Conservation (phyloP, 2,888 invertebrate species). For the Tachystola acroxantha region DNA sequence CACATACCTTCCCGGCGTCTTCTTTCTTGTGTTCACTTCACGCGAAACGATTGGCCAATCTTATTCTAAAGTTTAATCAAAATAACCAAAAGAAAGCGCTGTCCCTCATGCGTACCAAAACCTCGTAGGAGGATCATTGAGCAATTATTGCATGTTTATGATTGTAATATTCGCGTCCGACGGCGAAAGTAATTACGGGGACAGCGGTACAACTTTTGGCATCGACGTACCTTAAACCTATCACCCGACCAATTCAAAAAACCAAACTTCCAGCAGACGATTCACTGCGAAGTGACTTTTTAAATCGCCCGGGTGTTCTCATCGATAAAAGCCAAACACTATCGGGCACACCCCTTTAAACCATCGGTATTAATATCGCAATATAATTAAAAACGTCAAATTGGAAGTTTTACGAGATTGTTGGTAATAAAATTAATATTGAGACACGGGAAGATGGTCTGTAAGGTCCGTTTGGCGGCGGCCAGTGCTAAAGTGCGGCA, state of each 20-base stretch:
- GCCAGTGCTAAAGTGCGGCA: slow-evolving; percentile 54
- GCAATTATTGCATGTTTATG: slow-evolving; percentile 61
- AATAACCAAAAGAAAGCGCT: slow-evolving; percentile 57
- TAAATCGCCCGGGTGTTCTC: slow-evolving; percentile 32
- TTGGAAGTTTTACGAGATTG: slow-evolving; percentile 46
- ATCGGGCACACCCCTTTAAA: slow-evolving; percentile 62
- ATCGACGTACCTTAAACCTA: slow-evolving; percentile 51
- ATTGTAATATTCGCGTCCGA: slow-evolving; percentile 51
- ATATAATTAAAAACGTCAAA: slow-evolving; percentile 52
- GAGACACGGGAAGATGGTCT: slow-evolving; percentile 51
- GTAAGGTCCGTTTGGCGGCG: slow-evolving; percentile 58
- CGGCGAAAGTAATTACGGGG: slow-evolving; percentile 58
- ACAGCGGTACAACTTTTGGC: slow-evolving; percentile 58
- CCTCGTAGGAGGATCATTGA: slow-evolving; percentile 52
- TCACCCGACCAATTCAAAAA: slow-evolving; percentile 45
- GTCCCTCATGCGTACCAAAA: slow-evolving; percentile 17
- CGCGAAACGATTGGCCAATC: slow-evolving; percentile 64
- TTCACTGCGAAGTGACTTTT: slow-evolving; percentile 26
- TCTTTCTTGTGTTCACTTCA: slow-evolving; percentile 41
- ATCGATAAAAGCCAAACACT: slow-evolving; percentile 62
- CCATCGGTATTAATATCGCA: slow-evolving; percentile 42
- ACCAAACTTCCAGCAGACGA: slow-evolving; percentile 23
- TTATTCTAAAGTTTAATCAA: slow-evolving; percentile 47
- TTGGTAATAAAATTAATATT: slow-evolving; percentile 34
- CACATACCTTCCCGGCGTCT: slow-evolving; percentile 58